phyloP scores from a whole-genome alignment of 2,888 invertebrate genomes.

The Hydropsyche betteni region DNA sequence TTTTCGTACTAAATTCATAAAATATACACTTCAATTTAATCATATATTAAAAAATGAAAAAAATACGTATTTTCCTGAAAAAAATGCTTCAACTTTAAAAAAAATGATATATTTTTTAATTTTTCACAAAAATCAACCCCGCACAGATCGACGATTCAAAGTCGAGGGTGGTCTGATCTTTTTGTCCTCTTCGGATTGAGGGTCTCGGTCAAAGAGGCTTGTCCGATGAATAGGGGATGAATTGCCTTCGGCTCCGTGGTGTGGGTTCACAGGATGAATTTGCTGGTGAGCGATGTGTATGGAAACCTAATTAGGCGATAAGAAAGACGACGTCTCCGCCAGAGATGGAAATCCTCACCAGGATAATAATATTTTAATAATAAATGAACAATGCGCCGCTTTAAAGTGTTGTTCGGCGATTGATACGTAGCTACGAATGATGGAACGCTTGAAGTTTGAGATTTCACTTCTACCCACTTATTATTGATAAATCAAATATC shows the following conservation, averaged over 20 bases:
- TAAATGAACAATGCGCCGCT: too few relatives aligned
- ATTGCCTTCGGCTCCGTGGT: background rate
- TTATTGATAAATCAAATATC: too few relatives aligned
- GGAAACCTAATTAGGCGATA: slow-evolving; percentile 46
- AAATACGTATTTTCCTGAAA: background rate
- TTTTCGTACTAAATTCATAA: too few relatives aligned
- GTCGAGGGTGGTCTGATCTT: slow-evolving; percentile 8
- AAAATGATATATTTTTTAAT: background rate
- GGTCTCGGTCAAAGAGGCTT: background rate
- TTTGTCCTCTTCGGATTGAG: slow-evolving; percentile 9
- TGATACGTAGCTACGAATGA: too few relatives aligned
- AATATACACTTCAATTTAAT: too few relatives aligned
- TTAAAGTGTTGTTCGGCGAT: too few relatives aligned
- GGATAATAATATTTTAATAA: background rate
- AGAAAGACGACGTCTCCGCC: slow-evolving; percentile 44
- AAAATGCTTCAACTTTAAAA: background rate
- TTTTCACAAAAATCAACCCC: too few relatives aligned
- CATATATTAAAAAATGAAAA: too few relatives aligned
- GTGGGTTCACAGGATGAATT: background rate
- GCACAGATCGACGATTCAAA: background rate
- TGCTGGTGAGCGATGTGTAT: slow-evolving; percentile 13
- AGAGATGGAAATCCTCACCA: slow-evolving; percentile 35
- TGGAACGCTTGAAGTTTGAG: too few relatives aligned
- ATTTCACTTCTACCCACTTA: too few relatives aligned
- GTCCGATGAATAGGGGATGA: slow-evolving; percentile 20